Base-by-base conservation (phyloP, 2,113 vertebrate species). In the Rynchops niger region DNA sequence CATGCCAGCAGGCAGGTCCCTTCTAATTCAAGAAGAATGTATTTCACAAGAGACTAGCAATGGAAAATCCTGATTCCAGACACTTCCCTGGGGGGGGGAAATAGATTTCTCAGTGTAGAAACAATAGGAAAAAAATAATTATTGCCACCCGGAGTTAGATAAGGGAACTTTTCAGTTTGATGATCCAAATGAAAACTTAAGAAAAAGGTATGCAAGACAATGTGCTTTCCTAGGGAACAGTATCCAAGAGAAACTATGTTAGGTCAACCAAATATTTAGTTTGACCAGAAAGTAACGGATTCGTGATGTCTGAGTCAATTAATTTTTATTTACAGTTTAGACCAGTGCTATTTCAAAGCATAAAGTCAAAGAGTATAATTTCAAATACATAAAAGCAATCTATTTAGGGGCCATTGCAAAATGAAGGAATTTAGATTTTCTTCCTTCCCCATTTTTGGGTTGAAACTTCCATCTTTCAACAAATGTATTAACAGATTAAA, bases 241-340 rank as follows among this genome's bases (percentile, higher is more conserved):
- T 47, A 71, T 38, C 88, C 5, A 1, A 85, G 45, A 91, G 69
- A 94, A 92, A 86, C 52, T 53, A 65, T 55, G 7, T 69, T 16
- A 94, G 88, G 78, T 80, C 82, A 92, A 82, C 22, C 11, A 65
- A 76, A 80, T 47, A 65, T 40, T 95, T 65, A 34, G 45, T 63
- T 52, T 86, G 52, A 76, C 29, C 40, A 43, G 82, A 76, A 91
- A 1, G 40, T 26, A 76, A 32, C 1, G 3, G 59, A 87, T 90
- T 95, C 85, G 63, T 89, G 81, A 59, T 1, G 2, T 63, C 74
- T 86, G 82, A 96, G 88, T 92, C 87, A 93, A 91, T 84, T 93
- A 72, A 82, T 66, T 94, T 80, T 91, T 86, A 91, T 94, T 97
- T 96, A 71, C 73, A 30, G 74, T 88, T 90, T 79, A 59, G 52